These are phyloP conservation scores for Oreochromis grahami DNA, from an alignment of 2,797 vertebrate genomes.

Conservation along the genomic window DNA sequence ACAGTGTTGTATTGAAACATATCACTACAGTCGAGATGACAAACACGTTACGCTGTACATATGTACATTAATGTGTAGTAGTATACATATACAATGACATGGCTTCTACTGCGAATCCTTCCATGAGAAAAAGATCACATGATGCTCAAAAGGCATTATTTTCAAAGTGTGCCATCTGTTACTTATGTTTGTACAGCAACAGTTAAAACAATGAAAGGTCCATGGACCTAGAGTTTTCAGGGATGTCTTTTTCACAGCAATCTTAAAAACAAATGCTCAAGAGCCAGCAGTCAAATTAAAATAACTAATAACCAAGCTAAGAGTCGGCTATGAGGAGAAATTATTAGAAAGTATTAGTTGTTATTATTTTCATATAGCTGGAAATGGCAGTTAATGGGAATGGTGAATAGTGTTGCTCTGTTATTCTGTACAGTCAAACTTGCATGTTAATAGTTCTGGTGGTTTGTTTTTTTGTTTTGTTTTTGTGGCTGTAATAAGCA, in stretches of 20 bases:
- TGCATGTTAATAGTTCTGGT: not conserved
- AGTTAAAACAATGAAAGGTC: not conserved
- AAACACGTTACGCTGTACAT: not conserved
- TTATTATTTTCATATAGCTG: not conserved
- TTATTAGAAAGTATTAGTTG: not conserved
- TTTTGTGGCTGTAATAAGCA: not conserved
- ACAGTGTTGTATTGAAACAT: not conserved
- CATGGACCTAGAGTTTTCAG: not conserved
- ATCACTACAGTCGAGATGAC: not conserved
- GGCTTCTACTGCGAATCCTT: too few relatives aligned
- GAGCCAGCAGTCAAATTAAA: not conserved
- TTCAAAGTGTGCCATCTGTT: accelerated
- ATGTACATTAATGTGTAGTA: not conserved
- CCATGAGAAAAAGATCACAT: too few relatives aligned
- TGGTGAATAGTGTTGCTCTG: not conserved
- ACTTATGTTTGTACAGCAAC: not conserved
- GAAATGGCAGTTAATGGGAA: not conserved
- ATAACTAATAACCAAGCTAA: not conserved
- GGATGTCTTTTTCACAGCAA: not conserved
- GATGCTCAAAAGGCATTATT: not conserved
- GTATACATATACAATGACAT: not conserved
- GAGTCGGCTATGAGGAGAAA: not conserved
- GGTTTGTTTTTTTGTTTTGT: not conserved
- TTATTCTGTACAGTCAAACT: not conserved
- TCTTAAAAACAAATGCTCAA: not conserved